Evolutionary conservation across 2,888 invertebrate genomes (phyloP), one percentile per base, ranked within the genome.

Genomic region (Habrosyne pyritoides): DNA sequence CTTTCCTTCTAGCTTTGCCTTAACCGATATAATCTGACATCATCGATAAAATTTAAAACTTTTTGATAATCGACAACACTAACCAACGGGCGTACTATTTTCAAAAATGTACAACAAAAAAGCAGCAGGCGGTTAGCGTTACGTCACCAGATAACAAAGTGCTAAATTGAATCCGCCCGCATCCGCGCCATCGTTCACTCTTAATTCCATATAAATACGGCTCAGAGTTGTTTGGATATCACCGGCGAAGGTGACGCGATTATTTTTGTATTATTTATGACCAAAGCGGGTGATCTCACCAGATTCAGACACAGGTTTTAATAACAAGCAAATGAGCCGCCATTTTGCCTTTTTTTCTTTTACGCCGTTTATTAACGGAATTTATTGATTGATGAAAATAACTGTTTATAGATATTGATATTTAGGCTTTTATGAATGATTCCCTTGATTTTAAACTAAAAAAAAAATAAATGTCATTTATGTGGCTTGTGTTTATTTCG

Each of bases 91-190:
- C 42, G 14, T 59, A 18, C 18, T 55, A 46, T 49, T 66, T 64
- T 50, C 47, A 55, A 59, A 59, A 55, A 12, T 21, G 22, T 18
- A 42, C 42, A 60, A 59, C 47, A 49, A 59, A 57, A 56, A 57
- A 55, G 21, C 58, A 54, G 53, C 57, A 36, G 49, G 6, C 50
- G 50, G 58, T 57, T 64, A 59, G 52, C 55, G 18, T 42, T 42
- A 42, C 42, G 42, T 59, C 54, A 54, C 18, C 42, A 42, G 42
- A 42, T 42, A 14, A 42, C 18, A 8, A 8, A 18, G 18, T 18
- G 3, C 42, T 18, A 42, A 42, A 42, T 42, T 42, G 18, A 42
- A 42, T 18, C 42, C n/a, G 18, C 42, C 8, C 3, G 42, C 18
- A 42, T 7, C 0, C 6, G 8, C 0, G 18, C 1, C 8, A 42